phyloP scores from a whole-genome alignment of 2,888 invertebrate species.

The Antheraea yamamai region DNA sequence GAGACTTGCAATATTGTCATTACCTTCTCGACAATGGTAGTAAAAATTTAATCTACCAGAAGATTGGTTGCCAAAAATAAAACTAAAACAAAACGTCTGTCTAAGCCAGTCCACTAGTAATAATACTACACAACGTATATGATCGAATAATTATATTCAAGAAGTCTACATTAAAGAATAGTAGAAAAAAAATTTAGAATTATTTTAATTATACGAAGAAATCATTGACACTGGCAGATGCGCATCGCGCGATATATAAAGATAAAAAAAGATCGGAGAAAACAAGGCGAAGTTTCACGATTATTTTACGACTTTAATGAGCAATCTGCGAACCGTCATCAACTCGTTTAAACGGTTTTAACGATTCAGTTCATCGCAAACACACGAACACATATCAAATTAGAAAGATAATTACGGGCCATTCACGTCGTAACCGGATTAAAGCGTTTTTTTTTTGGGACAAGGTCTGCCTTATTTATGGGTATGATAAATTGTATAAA shows the following conservation, averaged over 20 bases:
- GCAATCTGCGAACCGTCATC: conserved; percentile 9
- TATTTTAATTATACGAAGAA: background rate
- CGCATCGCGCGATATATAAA: background rate
- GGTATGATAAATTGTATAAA: background rate
- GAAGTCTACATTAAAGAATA: background rate
- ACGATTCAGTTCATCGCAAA: conserved; percentile 4
- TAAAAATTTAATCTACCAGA: too few species aligned
- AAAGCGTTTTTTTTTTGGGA: background rate
- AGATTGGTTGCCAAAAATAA: too few species aligned
- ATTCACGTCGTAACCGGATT: conserved; percentile 6
- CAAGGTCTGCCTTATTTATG: background rate
- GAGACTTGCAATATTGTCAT: too few species aligned
- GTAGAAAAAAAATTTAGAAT: background rate
- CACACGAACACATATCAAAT: conserved; percentile 2
- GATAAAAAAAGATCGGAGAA: background rate
- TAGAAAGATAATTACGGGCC: conserved; percentile 6
- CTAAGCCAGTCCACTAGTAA: too few species aligned
- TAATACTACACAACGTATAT: too few species aligned
- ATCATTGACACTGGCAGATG: background rate
- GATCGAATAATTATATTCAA: background rate
- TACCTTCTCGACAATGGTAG: too few species aligned
- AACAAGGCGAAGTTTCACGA: background rate
- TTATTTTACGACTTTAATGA: conserved; percentile 3
- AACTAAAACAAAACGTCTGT: too few species aligned
- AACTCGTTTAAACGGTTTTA: conserved; percentile 3